Percentiles rank a stretch among this genome's conserved stretches.
Evolutionary conservation across 2,888 invertebrate species (phyloP).

Genomic region (Agrotis exclamationis): DNA sequence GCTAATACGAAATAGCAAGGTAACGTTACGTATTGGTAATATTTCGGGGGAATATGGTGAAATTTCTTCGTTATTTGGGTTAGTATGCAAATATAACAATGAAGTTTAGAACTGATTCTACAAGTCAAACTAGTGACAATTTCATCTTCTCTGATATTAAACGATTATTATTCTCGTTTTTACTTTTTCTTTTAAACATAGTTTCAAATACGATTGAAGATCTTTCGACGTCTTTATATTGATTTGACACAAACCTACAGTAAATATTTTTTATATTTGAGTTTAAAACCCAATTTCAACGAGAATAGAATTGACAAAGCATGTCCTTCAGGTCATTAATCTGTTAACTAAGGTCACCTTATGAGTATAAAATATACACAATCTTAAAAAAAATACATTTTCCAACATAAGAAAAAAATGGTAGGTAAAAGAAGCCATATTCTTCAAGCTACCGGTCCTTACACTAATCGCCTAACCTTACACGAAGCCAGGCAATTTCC

Average conservation of each 20-base stretch:
- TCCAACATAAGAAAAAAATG: neutral
- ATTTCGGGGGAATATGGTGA: neutral
- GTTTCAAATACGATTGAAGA: too few relatives aligned
- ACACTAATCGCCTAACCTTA: constrained; percentile 1
- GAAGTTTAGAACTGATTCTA: too few relatives aligned
- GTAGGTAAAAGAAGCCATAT: constrained; percentile 34
- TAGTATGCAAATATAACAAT: too few relatives aligned
- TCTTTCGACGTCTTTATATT: neutral
- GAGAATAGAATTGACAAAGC: neutral
- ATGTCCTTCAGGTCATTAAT: neutral
- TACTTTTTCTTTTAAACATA: too few relatives aligned
- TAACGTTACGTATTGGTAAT: neutral
- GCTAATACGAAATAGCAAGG: neutral
- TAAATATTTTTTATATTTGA: too few relatives aligned
- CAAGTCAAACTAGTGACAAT: too few relatives aligned
- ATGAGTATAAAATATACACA: neutral
- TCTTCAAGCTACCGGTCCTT: neutral
- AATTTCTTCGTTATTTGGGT: too few relatives aligned
- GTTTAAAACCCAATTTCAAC: too few relatives aligned
- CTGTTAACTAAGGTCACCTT: neutral
- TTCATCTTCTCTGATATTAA: neutral
- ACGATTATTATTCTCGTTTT: too few relatives aligned
- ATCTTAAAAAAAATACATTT: neutral
- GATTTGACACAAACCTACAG: neutral
- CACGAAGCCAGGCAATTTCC: constrained; percentile 13